phyloP scores from a whole-genome alignment of 2,797 vertebrate genomes.

The Sarcophilus harrisii region DNA sequence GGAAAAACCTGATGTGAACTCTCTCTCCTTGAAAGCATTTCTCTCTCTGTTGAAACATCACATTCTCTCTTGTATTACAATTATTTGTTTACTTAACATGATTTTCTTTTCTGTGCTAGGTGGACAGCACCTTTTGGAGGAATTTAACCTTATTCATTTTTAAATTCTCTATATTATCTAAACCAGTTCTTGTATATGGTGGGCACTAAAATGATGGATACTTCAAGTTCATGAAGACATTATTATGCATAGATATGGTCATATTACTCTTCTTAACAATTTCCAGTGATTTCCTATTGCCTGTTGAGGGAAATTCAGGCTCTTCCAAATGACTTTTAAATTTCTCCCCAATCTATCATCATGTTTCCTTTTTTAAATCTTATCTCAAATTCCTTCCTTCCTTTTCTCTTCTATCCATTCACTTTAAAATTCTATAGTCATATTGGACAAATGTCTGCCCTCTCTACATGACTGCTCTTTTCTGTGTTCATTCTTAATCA shows the following conservation, averaged over 20 bases:
- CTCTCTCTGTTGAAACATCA: neutral
- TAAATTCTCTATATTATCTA: neutral
- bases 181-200: neutral
- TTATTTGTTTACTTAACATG: neutral
- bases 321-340: neutral
- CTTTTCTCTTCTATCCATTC: neutral
- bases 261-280: neutral
- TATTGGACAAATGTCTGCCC: neutral
- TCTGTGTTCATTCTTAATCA: neutral
- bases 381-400: neutral
- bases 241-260: neutral
- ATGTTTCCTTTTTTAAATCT: neutral
- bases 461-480: neutral
- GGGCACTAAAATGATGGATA: neutral
- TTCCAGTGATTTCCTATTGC: neutral
- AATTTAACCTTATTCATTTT: neutral
- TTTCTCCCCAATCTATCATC: neutral
- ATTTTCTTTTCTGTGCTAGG: neutral
- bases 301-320: neutral
- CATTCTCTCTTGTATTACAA: neutral
- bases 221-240: neutral
- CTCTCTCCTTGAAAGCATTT: neutral
- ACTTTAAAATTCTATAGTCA: neutral
- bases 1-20: neutral
- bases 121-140: neutral